phyloP scores from a whole-genome alignment of 2,888 invertebrate species.

The Cataglyphis albicans region DNA sequence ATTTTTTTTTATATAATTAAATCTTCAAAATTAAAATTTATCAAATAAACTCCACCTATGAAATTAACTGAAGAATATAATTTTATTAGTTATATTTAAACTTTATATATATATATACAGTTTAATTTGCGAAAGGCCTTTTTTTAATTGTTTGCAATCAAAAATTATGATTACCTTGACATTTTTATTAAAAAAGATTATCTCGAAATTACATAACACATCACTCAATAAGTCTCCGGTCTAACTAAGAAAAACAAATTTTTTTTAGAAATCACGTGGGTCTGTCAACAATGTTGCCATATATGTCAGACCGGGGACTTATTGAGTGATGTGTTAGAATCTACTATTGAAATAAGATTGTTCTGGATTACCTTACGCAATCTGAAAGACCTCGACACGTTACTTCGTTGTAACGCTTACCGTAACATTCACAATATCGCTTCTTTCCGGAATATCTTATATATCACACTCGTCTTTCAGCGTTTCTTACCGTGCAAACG shows the following conservation, averaged over 20 bases:
- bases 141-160: not conserved
- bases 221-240: no score
- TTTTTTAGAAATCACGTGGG: no score
- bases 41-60: not conserved
- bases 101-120: not conserved
- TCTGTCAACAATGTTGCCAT: no score
- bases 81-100: not conserved
- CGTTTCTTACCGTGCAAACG: not conserved
- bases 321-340: no score
- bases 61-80: not conserved
- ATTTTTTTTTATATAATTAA: not conserved
- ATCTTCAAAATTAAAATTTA: not conserved
- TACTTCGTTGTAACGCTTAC: not conserved
- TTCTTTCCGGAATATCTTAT: not conserved
- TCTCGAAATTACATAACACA: no score
- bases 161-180: no score
- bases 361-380: not conserved
- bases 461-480: not conserved
- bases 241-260: no score
- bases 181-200: no score
- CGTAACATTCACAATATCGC: not conserved
- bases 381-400: not conserved
- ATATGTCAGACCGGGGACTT: no score
- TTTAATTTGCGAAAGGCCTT: not conserved
- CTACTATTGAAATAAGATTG: not conserved